Percentiles rank a stretch among this genome's conserved stretches.
These are phyloP conservation scores for Latrodectus geometricus DNA, from an alignment of 1,140 invertebrate genomes.

Conservation along the genomic window DNA sequence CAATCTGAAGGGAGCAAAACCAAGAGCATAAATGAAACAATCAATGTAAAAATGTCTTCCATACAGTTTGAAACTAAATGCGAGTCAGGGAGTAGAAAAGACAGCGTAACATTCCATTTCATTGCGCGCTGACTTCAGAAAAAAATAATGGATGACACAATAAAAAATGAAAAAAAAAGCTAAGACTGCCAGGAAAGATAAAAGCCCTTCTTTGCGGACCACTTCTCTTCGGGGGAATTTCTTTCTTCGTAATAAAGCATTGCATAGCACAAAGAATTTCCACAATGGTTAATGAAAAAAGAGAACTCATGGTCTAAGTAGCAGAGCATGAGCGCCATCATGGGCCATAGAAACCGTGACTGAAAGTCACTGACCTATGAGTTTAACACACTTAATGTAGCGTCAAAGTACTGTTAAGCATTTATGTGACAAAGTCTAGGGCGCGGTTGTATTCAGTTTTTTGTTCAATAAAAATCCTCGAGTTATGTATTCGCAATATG, in stretches of 20 bases:
- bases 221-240: conserved; percentile 28
- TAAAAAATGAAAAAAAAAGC: conserved; percentile 27
- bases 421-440: neutral
- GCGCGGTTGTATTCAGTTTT: neutral
- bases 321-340: conserved; percentile 3
- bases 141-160: conserved; percentile 23
- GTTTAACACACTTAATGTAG: conserved; percentile 36
- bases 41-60: no score
- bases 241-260: conserved; percentile 45
- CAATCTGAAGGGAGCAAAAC: no score
- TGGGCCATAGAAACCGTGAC: neutral
- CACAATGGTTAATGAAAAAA: conserved; percentile 19
- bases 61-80: no score
- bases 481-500: no score
- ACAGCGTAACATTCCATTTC: conserved; percentile 37
- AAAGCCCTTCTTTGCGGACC: conserved; percentile 24
- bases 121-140: neutral
- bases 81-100: neutral
- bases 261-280: conserved; percentile 37
- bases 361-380: conserved; percentile 39
- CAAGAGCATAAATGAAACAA: no score
- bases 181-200: conserved; percentile 32
- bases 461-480: neutral
- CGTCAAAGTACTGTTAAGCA: conserved; percentile 16
- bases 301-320: neutral